Evolutionary conservation across 2,888 invertebrate genomes (phyloP).

Genomic region (Oxytorus armatus): DNA sequence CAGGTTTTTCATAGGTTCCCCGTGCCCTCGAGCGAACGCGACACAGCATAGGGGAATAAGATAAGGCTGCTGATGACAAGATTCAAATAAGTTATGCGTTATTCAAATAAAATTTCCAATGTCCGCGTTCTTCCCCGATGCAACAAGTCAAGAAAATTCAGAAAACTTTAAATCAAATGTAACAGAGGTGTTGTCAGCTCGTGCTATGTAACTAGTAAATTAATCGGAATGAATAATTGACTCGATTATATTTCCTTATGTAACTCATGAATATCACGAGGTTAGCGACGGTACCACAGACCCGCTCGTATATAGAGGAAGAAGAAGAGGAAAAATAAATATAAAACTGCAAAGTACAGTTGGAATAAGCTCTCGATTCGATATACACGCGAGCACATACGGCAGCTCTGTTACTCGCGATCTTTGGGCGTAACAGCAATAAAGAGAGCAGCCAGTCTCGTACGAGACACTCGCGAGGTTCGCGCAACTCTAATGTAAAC

Average conservation of each 20-base stretch:
- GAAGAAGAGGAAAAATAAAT: neutral
- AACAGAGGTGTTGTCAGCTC: neutral
- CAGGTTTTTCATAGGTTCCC: too few relatives aligned
- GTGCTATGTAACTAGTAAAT: neutral
- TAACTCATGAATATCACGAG: constrained; percentile 7
- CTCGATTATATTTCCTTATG: constrained; percentile 27
- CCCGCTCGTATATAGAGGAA: neutral
- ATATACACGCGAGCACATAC: constrained; percentile 36
- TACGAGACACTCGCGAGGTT: neutral
- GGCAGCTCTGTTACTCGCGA: constrained; percentile 12
- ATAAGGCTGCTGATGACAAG: too few relatives aligned
- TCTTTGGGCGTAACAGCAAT: constrained; percentile 35
- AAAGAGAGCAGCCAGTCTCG: constrained; percentile 3
- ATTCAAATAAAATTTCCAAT: too few relatives aligned
- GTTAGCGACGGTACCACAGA: constrained; percentile 7
- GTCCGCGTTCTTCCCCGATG: too few relatives aligned
- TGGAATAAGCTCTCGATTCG: constrained; percentile 36
- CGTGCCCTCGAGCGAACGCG: too few relatives aligned
- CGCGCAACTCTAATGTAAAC: constrained; percentile 8
- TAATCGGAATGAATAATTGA: constrained; percentile 1
- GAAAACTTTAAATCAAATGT: neutral
- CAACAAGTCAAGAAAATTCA: neutral
- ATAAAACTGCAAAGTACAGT: constrained; percentile 45
- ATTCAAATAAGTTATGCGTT: too few relatives aligned
- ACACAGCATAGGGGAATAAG: too few relatives aligned